Percentiles rank a stretch among this genome's conserved stretches.
These are phyloP conservation scores for Pyrgilauda ruficollis DNA, from an alignment of 2,113 vertebrate genomes.

Conservation along the genomic window DNA sequence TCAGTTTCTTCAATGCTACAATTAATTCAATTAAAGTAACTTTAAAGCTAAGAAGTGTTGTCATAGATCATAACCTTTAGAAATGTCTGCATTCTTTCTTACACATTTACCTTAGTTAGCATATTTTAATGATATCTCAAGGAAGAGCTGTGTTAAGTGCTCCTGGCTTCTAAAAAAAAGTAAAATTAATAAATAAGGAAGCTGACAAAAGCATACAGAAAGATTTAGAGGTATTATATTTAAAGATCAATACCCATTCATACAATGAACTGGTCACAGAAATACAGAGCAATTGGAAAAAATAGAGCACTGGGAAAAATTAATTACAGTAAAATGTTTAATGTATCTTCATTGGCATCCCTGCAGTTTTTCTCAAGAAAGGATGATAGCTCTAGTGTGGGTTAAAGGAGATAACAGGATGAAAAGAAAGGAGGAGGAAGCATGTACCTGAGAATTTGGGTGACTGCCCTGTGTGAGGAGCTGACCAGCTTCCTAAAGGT, in stretches of 20 bases:
- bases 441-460: not conserved
- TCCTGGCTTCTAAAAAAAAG: not conserved
- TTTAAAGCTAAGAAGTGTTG: constrained; percentile 49
- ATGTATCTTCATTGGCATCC: not conserved
- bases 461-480: not conserved
- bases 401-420: not conserved
- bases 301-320: not conserved
- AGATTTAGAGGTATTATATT: constrained; percentile 1
- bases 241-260: constrained; percentile 25
- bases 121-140: constrained; percentile 69
- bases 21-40: constrained; percentile 71
- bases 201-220: not conserved
- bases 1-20: constrained; percentile 49
- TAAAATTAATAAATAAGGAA: constrained; percentile 13
- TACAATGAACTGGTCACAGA: not conserved
- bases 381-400: not conserved
- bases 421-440: not conserved
- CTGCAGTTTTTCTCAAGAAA: not conserved
- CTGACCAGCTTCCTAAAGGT: not conserved
- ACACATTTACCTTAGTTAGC: constrained; percentile 64
- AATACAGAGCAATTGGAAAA: not conserved
- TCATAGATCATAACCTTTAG: constrained; percentile 69
- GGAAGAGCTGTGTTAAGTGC: constrained; percentile 27
- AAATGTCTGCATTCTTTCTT: constrained; percentile 36
- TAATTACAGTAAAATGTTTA: not conserved